Evolutionary conservation across 2,113 vertebrate species (phyloP).

Genomic region (Rattus rattus): DNA sequence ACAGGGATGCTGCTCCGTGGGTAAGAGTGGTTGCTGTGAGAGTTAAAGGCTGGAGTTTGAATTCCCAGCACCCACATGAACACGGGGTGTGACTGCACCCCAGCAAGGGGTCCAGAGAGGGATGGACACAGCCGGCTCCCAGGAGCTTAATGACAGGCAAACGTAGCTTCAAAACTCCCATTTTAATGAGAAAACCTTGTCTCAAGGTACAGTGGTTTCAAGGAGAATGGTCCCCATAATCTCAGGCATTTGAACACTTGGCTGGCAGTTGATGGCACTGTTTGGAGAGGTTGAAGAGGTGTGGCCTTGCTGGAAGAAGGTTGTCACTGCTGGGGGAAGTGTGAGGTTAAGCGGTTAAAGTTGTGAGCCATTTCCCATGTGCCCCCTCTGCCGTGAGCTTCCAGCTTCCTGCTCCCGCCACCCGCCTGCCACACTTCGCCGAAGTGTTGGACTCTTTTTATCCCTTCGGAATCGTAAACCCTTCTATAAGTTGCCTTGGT

Average conservation of each 20-base stretch:
- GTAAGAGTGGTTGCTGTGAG: not conserved
- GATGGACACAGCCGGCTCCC: not conserved
- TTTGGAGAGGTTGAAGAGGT: not conserved
- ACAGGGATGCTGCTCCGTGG: not conserved
- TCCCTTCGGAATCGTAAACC: not conserved
- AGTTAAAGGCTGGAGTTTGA: not conserved
- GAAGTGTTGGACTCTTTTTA: not conserved
- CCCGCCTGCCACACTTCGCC: not conserved
- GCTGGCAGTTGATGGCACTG: not conserved
- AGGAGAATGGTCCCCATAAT: not conserved
- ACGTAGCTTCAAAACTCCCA: not conserved
- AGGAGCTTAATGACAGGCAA: not conserved
- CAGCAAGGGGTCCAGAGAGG: not conserved
- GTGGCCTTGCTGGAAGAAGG: not conserved
- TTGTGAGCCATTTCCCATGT: not conserved
- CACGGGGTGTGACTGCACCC: not conserved
- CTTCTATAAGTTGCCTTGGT: not conserved
- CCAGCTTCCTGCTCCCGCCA: not conserved
- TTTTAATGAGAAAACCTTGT: not conserved
- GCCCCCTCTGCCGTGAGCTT: not conserved
- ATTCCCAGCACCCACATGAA: not conserved
- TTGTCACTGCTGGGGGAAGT: not conserved
- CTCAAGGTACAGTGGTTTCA: not conserved
- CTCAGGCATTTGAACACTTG: not conserved
- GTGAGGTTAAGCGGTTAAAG: not conserved